These are phyloP conservation scores for Promerops cafer DNA, from an alignment of 2,113 vertebrate species.

Conservation along the genomic window DNA sequence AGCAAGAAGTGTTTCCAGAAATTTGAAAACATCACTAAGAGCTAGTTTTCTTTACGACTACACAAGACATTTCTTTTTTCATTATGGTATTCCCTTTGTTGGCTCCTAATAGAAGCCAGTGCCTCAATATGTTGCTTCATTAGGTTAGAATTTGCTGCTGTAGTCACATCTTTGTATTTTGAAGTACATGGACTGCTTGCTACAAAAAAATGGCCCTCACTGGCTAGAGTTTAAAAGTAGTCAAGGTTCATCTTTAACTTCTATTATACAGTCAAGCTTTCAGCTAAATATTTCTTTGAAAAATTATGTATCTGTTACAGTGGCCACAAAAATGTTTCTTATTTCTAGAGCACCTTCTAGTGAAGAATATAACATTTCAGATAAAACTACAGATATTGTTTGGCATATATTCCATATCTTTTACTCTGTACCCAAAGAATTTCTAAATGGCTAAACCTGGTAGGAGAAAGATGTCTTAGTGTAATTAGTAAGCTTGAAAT, in stretches of 20 bases:
- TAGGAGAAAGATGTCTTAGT: neutral
- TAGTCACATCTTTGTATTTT: slow-evolving; percentile 2
- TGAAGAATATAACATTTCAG: neutral
- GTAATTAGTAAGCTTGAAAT: neutral
- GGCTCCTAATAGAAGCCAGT: neutral
- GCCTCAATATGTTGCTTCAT: slow-evolving; percentile 31
- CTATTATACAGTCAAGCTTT: neutral
- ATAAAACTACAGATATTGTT: neutral
- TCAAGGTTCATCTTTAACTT: neutral
- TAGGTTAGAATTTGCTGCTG: slow-evolving; percentile 9
- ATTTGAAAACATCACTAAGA: neutral
- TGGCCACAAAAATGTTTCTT: neutral
- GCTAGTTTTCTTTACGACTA: neutral
- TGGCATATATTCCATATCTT: neutral
- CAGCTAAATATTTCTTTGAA: neutral
- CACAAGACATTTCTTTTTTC: neutral
- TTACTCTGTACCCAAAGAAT: neutral
- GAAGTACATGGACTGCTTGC: neutral
- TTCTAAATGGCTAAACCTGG: neutral
- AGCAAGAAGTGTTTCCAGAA: neutral
- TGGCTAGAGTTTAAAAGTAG: neutral
- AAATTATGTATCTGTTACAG: neutral
- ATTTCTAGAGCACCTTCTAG: neutral
- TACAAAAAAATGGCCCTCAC: neutral
- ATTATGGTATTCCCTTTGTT: neutral